Conservation (phyloP, 2,888 invertebrate species). For the Cerceris rybyensis region DNA sequence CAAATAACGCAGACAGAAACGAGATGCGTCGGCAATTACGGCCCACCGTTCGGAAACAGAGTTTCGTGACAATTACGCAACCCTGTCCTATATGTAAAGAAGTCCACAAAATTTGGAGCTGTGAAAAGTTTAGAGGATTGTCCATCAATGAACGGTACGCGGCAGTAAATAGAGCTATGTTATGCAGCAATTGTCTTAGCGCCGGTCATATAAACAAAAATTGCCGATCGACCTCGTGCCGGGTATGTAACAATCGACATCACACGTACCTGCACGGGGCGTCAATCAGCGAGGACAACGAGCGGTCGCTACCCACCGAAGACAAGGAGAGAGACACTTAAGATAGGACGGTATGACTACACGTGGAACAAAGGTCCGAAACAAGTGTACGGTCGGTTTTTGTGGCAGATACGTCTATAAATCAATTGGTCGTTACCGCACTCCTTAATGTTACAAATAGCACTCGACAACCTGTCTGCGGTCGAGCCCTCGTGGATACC, state of each 20-base stretch:
- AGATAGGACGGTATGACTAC: neutral
- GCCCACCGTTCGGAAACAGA: neutral
- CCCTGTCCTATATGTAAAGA: slow-evolving; percentile 4
- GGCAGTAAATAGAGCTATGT: neutral
- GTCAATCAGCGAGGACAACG: neutral
- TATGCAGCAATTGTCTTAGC: slow-evolving; percentile 15
- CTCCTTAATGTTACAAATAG: neutral
- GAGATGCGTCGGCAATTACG: neutral
- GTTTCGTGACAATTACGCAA: neutral
- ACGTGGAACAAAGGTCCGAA: neutral
- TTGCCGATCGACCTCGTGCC: slow-evolving; percentile 4
- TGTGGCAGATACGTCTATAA: neutral
- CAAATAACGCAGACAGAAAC: neutral
- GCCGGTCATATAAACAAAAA: neutral
- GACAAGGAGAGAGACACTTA: neutral
- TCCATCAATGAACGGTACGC: slow-evolving; percentile 3
- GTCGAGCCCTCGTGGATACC: slow-evolving; percentile 42
- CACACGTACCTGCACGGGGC: neutral
- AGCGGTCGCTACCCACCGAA: neutral
- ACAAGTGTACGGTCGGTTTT: neutral
- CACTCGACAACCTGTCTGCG: neutral
- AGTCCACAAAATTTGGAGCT: neutral
- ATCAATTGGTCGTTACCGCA: slow-evolving; percentile 4
- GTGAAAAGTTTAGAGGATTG: neutral
- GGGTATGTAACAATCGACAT: slow-evolving; percentile 9